Percentiles rank a stretch among this genome's conserved stretches.
These are phyloP conservation scores for Drosophila atripex DNA, from an alignment of 2,888 invertebrate genomes.

Conservation along the genomic window DNA sequence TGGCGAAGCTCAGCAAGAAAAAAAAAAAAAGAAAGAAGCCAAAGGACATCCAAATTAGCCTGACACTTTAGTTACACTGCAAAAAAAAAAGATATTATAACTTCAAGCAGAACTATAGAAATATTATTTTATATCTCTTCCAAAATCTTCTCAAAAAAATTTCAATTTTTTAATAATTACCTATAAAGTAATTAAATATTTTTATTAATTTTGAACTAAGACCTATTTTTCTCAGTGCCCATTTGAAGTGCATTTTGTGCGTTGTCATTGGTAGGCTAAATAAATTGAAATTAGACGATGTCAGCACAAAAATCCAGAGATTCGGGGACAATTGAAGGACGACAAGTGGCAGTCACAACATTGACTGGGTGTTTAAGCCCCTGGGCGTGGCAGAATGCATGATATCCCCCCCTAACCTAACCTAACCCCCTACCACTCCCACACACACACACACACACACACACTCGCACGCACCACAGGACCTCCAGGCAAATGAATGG, in stretches of 20 bases:
- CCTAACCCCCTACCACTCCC: too few species aligned
- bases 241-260: conserved; percentile 62
- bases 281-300: conserved; percentile 76
- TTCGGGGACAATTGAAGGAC: conserved; percentile 31
- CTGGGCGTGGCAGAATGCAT: conserved; percentile 43
- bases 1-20: conserved; percentile 10
- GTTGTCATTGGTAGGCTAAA: conserved; percentile 72
- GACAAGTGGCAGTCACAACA: conserved; percentile 45
- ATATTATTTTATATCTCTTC: not conserved
- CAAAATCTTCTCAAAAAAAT: too few species aligned
- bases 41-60: conserved; percentile 35
- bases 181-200: not conserved
- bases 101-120: not conserved
- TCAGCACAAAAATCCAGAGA: conserved; percentile 64
- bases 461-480: not conserved
- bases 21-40: conserved; percentile 1
- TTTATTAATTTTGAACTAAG: too few species aligned
- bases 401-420: conserved; percentile 14
- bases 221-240: not conserved
- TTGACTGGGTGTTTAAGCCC: conserved; percentile 37
- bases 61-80: conserved; percentile 2
- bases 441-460: not conserved
- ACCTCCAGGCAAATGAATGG: not conserved
- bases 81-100: not conserved
- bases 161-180: too few species aligned